Evolutionary conservation across 2,797 vertebrate genomes (phyloP).

Genomic region (Lophotriccus pileatus): DNA sequence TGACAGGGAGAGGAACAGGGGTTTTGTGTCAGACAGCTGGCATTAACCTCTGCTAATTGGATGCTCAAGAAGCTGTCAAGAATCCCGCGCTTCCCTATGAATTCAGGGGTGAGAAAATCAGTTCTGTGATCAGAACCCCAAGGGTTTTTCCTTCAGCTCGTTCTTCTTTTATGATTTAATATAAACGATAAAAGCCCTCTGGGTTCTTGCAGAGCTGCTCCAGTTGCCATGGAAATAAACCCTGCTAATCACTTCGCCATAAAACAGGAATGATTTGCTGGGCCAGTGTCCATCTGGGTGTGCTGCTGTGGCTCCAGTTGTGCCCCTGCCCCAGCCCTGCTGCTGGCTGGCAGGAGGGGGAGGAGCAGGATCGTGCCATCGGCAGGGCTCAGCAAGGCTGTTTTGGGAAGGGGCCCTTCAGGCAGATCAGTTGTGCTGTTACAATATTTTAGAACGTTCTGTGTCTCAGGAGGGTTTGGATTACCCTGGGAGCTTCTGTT

Average conservation of each 20-base stretch:
- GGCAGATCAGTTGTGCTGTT: not conserved
- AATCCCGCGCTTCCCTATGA: not conserved
- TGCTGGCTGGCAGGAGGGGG: not conserved
- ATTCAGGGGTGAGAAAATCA: not conserved
- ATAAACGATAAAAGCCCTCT: not conserved
- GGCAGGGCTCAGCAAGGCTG: not conserved
- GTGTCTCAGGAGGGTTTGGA: not conserved
- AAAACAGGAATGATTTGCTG: conserved; percentile 21
- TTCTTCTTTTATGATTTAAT: conserved; percentile 25
- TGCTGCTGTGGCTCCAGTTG: fast-evolving
- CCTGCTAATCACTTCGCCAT: not conserved
- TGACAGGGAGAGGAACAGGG: not conserved
- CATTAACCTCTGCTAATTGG: not conserved
- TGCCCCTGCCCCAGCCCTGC: not conserved
- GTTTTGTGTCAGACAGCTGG: not conserved
- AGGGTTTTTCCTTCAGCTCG: not conserved
- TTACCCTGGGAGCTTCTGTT: not conserved
- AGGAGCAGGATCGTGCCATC: not conserved
- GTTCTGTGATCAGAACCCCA: not conserved
- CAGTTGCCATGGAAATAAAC: conserved; percentile 58
- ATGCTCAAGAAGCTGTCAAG: not conserved
- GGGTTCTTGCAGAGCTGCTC: not conserved
- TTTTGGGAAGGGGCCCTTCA: not conserved
- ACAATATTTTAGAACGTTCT: not conserved
- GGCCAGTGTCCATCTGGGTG: too few relatives aligned